Evolutionary conservation across 1,140 invertebrate genomes (phyloP).

Genomic region (Apis mellifera): DNA sequence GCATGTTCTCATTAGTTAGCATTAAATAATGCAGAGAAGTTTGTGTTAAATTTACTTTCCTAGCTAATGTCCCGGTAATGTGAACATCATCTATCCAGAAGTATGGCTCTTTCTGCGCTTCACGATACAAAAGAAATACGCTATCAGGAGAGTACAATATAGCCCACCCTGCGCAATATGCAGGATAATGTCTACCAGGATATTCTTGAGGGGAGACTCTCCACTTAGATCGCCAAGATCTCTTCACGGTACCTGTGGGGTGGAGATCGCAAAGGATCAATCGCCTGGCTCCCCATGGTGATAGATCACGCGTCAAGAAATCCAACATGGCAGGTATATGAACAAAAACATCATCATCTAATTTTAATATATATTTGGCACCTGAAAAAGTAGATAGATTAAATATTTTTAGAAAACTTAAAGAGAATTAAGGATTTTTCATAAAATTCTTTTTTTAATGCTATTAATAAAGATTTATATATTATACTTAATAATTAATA

Average conservation of each 20-base stretch:
- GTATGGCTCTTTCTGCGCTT: slow-evolving; percentile 84
- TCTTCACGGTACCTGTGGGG: slow-evolving; percentile 80
- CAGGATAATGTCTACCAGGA: slow-evolving; percentile 84
- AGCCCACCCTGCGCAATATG: slow-evolving; percentile 89
- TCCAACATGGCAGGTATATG: slow-evolving; percentile 85
- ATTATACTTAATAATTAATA: too few species aligned
- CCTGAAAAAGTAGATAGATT: slow-evolving; percentile 68
- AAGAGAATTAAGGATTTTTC: too few species aligned
- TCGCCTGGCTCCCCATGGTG: slow-evolving; percentile 82
- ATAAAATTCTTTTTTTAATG: too few species aligned
- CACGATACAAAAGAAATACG: slow-evolving; percentile 84
- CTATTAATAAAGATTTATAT: too few species aligned
- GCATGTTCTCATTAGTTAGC: slow-evolving; percentile 77
- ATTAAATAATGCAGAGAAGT: slow-evolving; percentile 81
- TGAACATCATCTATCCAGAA: slow-evolving; percentile 95
- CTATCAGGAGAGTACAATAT: slow-evolving; percentile 89
- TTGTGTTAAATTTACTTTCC: slow-evolving; percentile 83
- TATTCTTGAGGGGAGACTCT: slow-evolving; percentile 87
- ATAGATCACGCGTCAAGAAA: slow-evolving; percentile 83
- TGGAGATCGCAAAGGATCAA: slow-evolving; percentile 84
- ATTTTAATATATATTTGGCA: slow-evolving; percentile 89
- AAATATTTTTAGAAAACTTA: background rate
- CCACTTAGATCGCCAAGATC: slow-evolving; percentile 89
- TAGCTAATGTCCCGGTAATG: slow-evolving; percentile 88
- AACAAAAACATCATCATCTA: slow-evolving; percentile 91